phyloP scores from a whole-genome alignment of 2,113 vertebrate genomes.

The Podarcis raffonei region DNA sequence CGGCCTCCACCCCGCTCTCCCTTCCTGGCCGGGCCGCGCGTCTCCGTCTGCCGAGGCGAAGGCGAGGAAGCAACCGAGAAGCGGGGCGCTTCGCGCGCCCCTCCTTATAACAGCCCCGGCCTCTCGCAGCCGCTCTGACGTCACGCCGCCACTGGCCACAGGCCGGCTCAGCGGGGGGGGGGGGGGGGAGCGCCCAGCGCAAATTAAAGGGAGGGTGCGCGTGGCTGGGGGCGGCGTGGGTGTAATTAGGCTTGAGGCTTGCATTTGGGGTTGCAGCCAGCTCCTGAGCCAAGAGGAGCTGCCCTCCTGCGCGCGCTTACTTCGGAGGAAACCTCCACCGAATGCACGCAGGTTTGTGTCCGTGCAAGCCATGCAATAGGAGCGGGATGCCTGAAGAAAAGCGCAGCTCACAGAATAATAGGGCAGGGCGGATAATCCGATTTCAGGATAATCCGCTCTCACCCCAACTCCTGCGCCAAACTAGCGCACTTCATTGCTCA shows the following conservation, averaged over 20 bases:
- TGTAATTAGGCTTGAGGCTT: not conserved
- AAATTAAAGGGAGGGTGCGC: no score
- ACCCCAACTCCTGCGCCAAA: not conserved
- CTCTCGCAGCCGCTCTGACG: constrained; percentile 23
- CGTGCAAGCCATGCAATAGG: not conserved
- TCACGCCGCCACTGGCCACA: constrained; percentile 31
- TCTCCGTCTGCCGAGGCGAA: not conserved
- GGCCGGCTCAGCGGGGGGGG: not conserved
- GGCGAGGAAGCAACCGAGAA: not conserved
- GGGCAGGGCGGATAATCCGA: not conserved
- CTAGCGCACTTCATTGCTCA: not conserved
- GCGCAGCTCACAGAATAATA: no score
- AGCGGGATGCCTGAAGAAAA: not conserved
- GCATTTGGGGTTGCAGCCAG: not conserved
- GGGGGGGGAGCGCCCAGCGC: not conserved
- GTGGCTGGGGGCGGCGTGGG: not conserved
- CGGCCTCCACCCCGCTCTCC: not conserved
- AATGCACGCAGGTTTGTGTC: not conserved
- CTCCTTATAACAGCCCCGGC: constrained; percentile 29
- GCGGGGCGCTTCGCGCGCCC: constrained; percentile 1
- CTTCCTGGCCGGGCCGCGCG: not conserved
- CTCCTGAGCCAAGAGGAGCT: not conserved
- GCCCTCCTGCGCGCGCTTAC: not conserved
- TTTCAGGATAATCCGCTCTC: not conserved
- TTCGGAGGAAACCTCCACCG: not conserved